Percentiles rank a stretch among this genome's conserved stretches.
These are phyloP conservation scores for Tetraodon nigroviridis DNA, from an alignment of 2,113 vertebrate genomes.

Conservation along the genomic window DNA sequence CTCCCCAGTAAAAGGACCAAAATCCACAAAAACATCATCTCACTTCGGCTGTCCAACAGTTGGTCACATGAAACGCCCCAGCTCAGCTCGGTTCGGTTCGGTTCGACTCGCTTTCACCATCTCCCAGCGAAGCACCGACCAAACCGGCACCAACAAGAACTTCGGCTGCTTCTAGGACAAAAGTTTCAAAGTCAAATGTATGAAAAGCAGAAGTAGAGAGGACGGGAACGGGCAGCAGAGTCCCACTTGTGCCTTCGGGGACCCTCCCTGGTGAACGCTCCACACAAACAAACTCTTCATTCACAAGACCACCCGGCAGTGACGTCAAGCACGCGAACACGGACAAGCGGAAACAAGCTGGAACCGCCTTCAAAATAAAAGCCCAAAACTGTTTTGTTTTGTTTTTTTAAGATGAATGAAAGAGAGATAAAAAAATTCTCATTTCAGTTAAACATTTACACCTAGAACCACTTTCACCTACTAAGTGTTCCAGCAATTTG, in stretches of 20 bases:
- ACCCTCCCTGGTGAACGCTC: too few species aligned
- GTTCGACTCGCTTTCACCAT: not conserved
- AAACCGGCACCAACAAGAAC: not conserved
- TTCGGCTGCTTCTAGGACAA: not conserved
- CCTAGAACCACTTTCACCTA: too few species aligned
- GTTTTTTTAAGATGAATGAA: too few species aligned
- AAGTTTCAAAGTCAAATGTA: not conserved
- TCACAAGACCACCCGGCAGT: too few species aligned
- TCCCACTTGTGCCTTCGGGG: not conserved
- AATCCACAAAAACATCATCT: slow-evolving; percentile 50
- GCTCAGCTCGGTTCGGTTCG: not conserved
- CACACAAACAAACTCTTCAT: not conserved
- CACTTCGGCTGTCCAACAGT: slow-evolving; percentile 4
- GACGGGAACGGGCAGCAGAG: not conserved
- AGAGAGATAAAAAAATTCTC: too few species aligned
- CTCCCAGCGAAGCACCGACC: not conserved
- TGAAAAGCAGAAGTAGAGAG: not conserved
- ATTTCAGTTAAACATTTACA: too few species aligned
- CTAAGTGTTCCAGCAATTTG: too few species aligned
- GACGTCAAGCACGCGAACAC: not conserved
- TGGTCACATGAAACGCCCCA: not conserved
- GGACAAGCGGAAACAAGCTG: not conserved
- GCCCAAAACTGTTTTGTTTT: too few species aligned
- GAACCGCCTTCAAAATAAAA: slow-evolving; percentile 14
- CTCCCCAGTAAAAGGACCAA: slow-evolving; percentile 27